Conservation (phyloP, 2,113 vertebrate species). For the Anoura caudifer region DNA sequence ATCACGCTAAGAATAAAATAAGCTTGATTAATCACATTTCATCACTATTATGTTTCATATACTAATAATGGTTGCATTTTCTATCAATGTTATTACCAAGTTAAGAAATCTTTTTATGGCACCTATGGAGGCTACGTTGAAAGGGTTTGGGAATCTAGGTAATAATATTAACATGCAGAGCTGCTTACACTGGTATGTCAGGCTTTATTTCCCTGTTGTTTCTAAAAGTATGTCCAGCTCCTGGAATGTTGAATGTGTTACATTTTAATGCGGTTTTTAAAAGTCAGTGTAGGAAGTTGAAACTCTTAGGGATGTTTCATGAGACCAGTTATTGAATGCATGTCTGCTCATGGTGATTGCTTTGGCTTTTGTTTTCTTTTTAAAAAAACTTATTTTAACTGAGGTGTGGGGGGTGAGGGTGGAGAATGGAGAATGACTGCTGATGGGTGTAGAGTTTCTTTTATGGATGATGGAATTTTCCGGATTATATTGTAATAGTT, state of each 20-base stretch:
- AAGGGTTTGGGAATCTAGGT: not conserved
- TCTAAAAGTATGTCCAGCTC: not conserved
- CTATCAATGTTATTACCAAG: conserved; percentile 19
- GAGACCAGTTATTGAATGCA: not conserved
- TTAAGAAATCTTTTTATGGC: not conserved
- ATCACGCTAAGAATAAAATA: conserved; percentile 45
- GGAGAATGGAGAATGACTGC: not conserved
- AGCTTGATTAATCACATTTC: conserved; percentile 53
- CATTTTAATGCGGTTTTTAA: not conserved
- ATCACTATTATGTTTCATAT: not conserved
- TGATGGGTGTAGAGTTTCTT: not conserved
- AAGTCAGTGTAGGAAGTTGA: not conserved
- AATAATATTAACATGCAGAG: not conserved
- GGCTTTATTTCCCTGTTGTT: not conserved
- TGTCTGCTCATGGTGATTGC: not conserved
- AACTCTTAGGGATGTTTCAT: not conserved
- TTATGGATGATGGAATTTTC: not conserved
- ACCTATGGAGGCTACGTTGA: not conserved
- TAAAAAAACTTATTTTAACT: not conserved
- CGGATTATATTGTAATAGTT: not conserved
- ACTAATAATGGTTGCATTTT: not conserved
- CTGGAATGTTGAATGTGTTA: not conserved
- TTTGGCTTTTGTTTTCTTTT: not conserved
- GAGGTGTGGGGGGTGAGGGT: not conserved
- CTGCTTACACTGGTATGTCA: not conserved